phyloP scores from a whole-genome alignment of 2,888 invertebrate genomes.

The Aspidapion aeneum region DNA sequence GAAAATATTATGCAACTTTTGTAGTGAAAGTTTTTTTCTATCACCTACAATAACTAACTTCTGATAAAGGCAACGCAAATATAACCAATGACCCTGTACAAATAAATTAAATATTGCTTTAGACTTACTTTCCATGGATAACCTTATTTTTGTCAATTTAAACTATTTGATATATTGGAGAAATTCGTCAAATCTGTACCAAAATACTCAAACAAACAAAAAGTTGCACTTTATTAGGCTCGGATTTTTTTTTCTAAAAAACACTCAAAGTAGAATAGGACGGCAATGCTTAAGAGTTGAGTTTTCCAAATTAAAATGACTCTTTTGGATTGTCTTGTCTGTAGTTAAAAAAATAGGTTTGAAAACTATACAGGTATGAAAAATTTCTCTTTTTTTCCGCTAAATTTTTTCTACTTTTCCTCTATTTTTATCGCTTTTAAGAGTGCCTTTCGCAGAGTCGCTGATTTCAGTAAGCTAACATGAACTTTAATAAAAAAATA shows the following conservation, averaged over 20 bases:
- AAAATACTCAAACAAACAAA: constrained; percentile 13
- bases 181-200: neutral
- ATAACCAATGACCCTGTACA: no score
- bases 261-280: constrained; percentile 24
- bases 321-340: neutral
- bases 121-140: no score
- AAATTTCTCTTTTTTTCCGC: neutral
- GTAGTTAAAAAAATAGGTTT: neutral
- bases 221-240: constrained; percentile 36
- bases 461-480: no score
- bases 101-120: no score
- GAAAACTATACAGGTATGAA: constrained; percentile 13
- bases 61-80: no score
- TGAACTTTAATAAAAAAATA: no score
- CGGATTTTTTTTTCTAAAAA: constrained; percentile 30
- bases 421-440: neutral
- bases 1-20: no score
- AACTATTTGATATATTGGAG: no score
- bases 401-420: neutral
- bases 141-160: no score
- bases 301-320: neutral
- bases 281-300: neutral
- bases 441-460: neutral
- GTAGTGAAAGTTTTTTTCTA: no score
- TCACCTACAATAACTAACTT: no score